phyloP scores from a whole-genome alignment of 1,140 invertebrate genomes.

The Melipona quadrifasciata region DNA sequence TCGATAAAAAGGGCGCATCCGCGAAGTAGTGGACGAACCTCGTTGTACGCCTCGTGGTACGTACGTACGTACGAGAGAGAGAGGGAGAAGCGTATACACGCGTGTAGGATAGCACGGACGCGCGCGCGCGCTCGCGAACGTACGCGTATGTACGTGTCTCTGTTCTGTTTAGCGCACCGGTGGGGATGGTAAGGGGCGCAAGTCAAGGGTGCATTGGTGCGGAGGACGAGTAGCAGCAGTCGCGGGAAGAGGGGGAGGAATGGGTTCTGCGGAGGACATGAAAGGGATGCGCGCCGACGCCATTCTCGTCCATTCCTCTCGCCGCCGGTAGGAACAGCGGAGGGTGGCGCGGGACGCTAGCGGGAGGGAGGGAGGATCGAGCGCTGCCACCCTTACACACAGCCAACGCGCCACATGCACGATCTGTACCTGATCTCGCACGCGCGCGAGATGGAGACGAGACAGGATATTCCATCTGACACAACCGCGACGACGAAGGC shows the following conservation, averaged over 20 bases:
- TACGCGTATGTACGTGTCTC: neutral
- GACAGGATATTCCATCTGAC: conserved; percentile 54
- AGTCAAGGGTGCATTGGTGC: conserved; percentile 65
- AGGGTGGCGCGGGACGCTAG: conserved; percentile 45
- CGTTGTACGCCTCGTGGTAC: neutral
- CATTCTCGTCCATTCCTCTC: conserved; percentile 67
- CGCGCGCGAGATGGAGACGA: conserved; percentile 51
- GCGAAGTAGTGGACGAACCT: conserved; percentile 53
- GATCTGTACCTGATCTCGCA: conserved; percentile 2
- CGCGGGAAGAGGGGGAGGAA: conserved; percentile 55
- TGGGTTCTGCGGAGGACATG: conserved; percentile 70
- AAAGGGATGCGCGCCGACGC: conserved; percentile 74
- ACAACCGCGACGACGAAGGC: conserved; percentile 39
- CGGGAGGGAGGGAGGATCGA: neutral
- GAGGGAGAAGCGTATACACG: neutral
- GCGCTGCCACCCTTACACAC: neutral
- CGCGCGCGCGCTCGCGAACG: no score
- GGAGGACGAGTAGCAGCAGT: conserved; percentile 56
- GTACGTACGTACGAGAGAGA: neutral
- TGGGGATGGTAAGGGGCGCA: conserved; percentile 63
- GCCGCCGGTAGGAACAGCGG: conserved; percentile 37
- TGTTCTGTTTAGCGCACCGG: conserved; percentile 47
- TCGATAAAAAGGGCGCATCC: conserved; percentile 54
- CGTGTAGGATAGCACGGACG: no score
- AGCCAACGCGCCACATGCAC: neutral